Evolutionary conservation across 2,888 invertebrate genomes (phyloP).

Genomic region (Lasioglossum vierecki): DNA sequence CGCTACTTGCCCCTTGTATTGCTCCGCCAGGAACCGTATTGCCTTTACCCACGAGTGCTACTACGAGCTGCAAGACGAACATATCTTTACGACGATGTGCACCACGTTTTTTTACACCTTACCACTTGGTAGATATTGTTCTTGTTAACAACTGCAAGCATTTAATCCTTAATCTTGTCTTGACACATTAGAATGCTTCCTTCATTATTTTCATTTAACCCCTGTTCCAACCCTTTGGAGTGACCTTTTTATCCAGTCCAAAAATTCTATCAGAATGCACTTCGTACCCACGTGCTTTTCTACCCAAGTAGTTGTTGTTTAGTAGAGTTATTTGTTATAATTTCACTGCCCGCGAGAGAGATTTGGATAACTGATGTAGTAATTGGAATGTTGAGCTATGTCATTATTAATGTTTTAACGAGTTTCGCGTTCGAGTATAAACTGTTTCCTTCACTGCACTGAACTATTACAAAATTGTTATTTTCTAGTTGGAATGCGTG

Average conservation of each 20-base stretch:
- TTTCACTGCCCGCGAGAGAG: neutral
- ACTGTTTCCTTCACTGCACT: neutral
- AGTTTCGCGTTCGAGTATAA: neutral
- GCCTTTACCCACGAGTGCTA: conserved; percentile 51
- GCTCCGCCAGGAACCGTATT: conserved; percentile 48
- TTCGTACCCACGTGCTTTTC: too few species aligned
- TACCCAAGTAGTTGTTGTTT: neutral
- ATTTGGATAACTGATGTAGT: neutral
- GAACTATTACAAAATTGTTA: neutral
- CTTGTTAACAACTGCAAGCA: neutral
- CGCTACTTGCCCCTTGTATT: conserved; percentile 56
- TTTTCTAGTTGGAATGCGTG: neutral
- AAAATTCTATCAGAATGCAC: neutral
- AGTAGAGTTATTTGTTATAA: neutral
- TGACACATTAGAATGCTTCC: neutral
- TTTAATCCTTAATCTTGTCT: neutral
- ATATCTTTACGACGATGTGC: conserved; percentile 12
- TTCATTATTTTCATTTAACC: neutral
- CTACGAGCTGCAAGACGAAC: conserved; percentile 29
- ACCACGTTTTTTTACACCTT: conserved; percentile 3
- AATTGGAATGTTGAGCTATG: neutral
- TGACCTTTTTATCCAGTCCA: neutral
- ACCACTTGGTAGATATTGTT: neutral
- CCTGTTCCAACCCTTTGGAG: neutral
- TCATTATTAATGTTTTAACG: neutral